Evolutionary conservation across 2,797 vertebrate species (phyloP).

Genomic region (Cryptoprocta ferox): DNA sequence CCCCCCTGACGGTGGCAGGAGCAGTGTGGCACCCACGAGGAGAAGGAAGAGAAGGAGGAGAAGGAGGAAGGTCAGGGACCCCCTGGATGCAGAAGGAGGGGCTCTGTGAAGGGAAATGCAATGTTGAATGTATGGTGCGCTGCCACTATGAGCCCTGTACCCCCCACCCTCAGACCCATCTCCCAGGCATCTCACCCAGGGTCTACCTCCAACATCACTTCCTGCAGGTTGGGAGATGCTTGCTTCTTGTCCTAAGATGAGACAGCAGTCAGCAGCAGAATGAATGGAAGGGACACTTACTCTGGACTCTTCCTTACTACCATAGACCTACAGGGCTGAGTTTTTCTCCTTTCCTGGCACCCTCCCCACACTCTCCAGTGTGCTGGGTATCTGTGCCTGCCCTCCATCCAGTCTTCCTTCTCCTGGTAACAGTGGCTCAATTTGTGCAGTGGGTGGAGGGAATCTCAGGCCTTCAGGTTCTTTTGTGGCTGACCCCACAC

Average conservation of each 20-base stretch:
- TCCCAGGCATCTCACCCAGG: slow-evolving; percentile 62
- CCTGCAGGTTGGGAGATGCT: not conserved
- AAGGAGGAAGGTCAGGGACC: slow-evolving; percentile 14
- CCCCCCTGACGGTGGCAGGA: slow-evolving; percentile 53
- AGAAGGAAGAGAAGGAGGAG: slow-evolving; percentile 78
- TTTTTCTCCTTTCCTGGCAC: not conserved
- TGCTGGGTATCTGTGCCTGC: not conserved
- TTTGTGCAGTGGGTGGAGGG: not conserved
- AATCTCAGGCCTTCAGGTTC: not conserved
- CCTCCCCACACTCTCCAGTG: not conserved
- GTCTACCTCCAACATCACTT: slow-evolving; percentile 56
- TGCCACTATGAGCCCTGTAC: not conserved
- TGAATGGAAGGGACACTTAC: not conserved
- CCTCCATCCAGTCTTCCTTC: not conserved
- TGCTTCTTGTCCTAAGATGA: slow-evolving; percentile 65
- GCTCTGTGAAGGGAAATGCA: slow-evolving; percentile 44
- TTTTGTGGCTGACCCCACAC: not conserved
- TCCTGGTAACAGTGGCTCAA: not conserved
- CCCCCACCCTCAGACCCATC: not conserved
- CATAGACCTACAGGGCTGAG: not conserved
- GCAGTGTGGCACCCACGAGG: slow-evolving; percentile 80
- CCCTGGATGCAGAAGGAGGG: not conserved
- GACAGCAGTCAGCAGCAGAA: not conserved
- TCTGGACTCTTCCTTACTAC: not conserved
- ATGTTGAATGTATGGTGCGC: not conserved